Evolutionary conservation across 1,140 invertebrate species (phyloP).

Genomic region (Musca vetustissima): DNA sequence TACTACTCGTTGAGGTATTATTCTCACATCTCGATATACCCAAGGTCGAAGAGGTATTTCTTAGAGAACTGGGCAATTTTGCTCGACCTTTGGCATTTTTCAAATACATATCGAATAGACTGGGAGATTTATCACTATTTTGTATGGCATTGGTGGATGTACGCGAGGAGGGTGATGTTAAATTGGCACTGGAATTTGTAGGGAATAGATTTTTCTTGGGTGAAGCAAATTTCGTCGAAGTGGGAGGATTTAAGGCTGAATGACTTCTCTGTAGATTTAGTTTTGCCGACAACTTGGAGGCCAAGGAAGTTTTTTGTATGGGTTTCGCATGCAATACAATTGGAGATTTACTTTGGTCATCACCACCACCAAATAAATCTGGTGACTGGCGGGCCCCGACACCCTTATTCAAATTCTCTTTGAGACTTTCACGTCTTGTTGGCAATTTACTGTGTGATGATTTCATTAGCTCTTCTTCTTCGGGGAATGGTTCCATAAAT

Average conservation of each 20-base stretch:
- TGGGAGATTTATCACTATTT: conserved; percentile 41
- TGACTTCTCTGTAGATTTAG: background rate
- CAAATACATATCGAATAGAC: conserved; percentile 45
- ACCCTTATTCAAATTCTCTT: background rate
- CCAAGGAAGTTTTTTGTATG: conserved; percentile 27
- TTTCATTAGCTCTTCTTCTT: conserved; percentile 33
- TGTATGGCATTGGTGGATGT: conserved; percentile 19
- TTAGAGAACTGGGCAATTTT: conserved; percentile 22
- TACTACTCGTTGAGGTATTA: background rate
- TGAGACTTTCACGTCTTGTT: conserved; percentile 13
- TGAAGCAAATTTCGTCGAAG: background rate
- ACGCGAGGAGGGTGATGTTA: conserved; percentile 27
- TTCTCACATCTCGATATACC: background rate
- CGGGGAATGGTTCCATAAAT: conserved; percentile 43
- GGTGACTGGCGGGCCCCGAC: conserved; percentile 31
- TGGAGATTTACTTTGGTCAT: conserved; percentile 33
- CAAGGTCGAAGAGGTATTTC: background rate
- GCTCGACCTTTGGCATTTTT: conserved; percentile 39
- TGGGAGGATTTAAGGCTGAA: background rate
- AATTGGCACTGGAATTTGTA: background rate
- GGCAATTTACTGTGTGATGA: background rate
- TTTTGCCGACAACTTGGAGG: conserved; percentile 39
- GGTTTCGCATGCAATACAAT: conserved; percentile 24
- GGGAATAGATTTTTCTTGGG: background rate
- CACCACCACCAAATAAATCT: conserved; percentile 36